These are phyloP conservation scores for Hemiscyllium ocellatum DNA, from an alignment of 2,113 vertebrate genomes.

Conservation along the genomic window DNA sequence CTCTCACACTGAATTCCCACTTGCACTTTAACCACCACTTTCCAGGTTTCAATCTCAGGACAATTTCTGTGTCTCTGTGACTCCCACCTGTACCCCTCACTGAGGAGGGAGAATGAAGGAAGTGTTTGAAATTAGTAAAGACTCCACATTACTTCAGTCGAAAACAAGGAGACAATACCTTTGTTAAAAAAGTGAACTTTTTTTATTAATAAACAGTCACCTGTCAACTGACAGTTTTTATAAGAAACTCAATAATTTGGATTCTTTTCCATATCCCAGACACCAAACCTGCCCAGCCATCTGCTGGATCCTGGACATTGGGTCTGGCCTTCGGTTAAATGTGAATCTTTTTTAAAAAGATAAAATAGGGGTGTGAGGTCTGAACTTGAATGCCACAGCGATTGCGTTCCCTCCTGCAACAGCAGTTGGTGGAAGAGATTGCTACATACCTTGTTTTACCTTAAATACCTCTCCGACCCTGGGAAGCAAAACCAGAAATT, in stretches of 20 bases:
- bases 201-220: neutral
- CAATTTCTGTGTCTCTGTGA: too few species aligned
- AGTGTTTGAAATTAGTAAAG: neutral
- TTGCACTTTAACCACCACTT: too few species aligned
- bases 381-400: too few species aligned
- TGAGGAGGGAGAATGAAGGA: neutral
- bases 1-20: too few species aligned
- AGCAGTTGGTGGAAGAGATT: neutral
- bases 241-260: neutral
- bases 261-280: neutral
- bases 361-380: neutral
- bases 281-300: too few species aligned
- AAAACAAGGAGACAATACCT: neutral
- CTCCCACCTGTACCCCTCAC: too few species aligned
- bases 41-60: too few species aligned
- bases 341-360: neutral
- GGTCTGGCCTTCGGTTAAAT: neutral
- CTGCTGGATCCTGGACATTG: too few species aligned
- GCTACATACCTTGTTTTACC: neutral
- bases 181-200: neutral
- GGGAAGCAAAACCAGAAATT: too few species aligned
- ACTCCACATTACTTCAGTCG: neutral
- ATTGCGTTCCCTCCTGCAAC: too few species aligned
- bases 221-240: neutral
- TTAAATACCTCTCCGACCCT: slow-evolving; percentile 6